A percentile compares a stretch with the other conserved stretches of the same genome.
These are phyloP conservation scores for Lobophora halterata DNA, from an alignment of 2,888 invertebrate species.

Conservation along the genomic window DNA sequence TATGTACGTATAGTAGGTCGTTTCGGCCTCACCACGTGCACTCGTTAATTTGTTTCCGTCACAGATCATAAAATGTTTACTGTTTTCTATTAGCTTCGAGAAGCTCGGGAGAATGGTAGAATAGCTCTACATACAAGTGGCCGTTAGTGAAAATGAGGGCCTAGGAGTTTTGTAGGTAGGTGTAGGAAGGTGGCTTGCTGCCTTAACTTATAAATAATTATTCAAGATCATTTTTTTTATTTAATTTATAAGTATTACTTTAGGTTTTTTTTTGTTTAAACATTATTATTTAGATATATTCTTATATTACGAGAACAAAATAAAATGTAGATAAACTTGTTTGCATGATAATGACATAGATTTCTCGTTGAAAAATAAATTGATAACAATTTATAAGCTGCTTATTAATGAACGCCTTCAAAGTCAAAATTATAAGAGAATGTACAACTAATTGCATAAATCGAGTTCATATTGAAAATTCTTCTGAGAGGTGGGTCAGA, in stretches of 20 bases:
- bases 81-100: conserved; percentile 55
- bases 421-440: conserved; percentile 19
- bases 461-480: conserved; percentile 49
- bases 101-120: conserved; percentile 11
- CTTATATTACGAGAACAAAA: too few relatives aligned
- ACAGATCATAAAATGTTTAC: conserved; percentile 67
- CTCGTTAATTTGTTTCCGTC: conserved; percentile 65
- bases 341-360: too few relatives aligned
- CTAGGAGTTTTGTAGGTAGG: too few relatives aligned
- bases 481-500: conserved; percentile 48
- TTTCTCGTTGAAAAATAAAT: too few relatives aligned
- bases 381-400: background rate
- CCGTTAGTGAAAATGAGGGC: too few relatives aligned
- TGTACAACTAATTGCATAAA: conserved; percentile 37
- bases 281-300: too few relatives aligned
- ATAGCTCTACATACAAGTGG: background rate
- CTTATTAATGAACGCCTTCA: background rate
- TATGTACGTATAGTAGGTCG: conserved; percentile 49
- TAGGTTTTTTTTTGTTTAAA: too few relatives aligned
- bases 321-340: too few relatives aligned
- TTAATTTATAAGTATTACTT: too few relatives aligned
- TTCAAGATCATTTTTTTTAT: too few relatives aligned
- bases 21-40: conserved; percentile 51
- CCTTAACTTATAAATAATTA: too few relatives aligned
- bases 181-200: too few relatives aligned